Percentiles rank a stretch among this genome's conserved stretches.
Evolutionary conservation across 2,888 invertebrate genomes (phyloP).

Genomic region (Leucoma salicis): DNA sequence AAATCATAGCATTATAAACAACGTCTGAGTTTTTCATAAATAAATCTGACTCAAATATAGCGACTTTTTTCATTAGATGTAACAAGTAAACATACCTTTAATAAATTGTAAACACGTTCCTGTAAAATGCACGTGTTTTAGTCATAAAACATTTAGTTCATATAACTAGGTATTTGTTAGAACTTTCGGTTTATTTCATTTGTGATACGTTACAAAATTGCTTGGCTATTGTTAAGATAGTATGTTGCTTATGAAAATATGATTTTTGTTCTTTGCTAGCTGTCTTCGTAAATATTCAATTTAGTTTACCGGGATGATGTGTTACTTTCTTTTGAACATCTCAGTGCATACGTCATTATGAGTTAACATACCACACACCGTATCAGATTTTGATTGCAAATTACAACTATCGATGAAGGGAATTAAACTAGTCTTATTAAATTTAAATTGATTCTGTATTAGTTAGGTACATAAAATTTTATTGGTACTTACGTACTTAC

Average conservation of each 20-base stretch:
- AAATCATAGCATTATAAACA: slow-evolving; percentile 26
- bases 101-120: slow-evolving; percentile 44
- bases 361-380: slow-evolving; percentile 19
- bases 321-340: slow-evolving; percentile 28
- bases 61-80: slow-evolving; percentile 33
- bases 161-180: slow-evolving; percentile 13
- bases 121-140: slow-evolving; percentile 18
- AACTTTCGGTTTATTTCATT: slow-evolving; percentile 15
- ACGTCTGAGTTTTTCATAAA: slow-evolving; percentile 21
- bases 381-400: too few relatives aligned
- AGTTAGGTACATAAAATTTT: too few relatives aligned
- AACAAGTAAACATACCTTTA: slow-evolving; percentile 42
- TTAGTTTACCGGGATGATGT: too few relatives aligned
- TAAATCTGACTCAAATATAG: slow-evolving; percentile 21
- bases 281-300: slow-evolving; percentile 1
- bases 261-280: slow-evolving; percentile 1
- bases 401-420: too few relatives aligned
- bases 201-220: slow-evolving; percentile 12
- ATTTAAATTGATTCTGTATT: too few relatives aligned
- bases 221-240: slow-evolving; percentile 2
- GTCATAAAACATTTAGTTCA: slow-evolving; percentile 30
- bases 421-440: not conserved
- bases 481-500: too few relatives aligned
- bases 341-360: slow-evolving; percentile 21
- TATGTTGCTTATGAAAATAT: not conserved